phyloP scores from a whole-genome alignment of 2,888 invertebrate genomes.

The Drosophila subsilvestris region DNA sequence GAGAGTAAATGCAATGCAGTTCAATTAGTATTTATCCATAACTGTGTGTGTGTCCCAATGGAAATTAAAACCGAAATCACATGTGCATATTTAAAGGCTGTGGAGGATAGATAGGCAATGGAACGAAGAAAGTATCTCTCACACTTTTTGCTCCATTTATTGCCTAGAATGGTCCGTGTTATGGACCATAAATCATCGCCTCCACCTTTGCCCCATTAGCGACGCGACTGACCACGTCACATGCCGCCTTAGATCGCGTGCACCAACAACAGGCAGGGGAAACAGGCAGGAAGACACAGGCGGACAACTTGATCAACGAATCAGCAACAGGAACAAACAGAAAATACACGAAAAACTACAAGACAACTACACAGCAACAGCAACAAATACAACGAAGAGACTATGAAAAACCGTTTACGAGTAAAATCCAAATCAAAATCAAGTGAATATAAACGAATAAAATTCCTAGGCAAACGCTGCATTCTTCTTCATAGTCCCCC shows the following conservation, averaged over 20 bases:
- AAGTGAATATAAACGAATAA: constrained; percentile 57
- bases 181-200: constrained; percentile 49
- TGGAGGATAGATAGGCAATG: no score
- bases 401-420: constrained; percentile 50
- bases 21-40: constrained; percentile 1
- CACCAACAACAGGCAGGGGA: constrained; percentile 27
- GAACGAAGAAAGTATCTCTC: background rate
- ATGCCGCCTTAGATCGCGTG: constrained; percentile 52
- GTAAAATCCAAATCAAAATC: constrained; percentile 60
- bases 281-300: constrained; percentile 13
- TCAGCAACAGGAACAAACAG: constrained; percentile 4
- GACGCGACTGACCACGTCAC: constrained; percentile 40
- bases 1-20: constrained; percentile 1
- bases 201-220: constrained; percentile 1
- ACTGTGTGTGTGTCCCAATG: background rate
- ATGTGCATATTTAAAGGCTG: background rate
- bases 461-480: constrained; percentile 59
- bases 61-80: background rate
- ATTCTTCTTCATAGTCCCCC: constrained; percentile 15
- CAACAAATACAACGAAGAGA: constrained; percentile 11
- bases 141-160: background rate
- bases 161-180: constrained; percentile 3
- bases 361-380: background rate
- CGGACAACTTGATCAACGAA: constrained; percentile 57
- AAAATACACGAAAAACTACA: constrained; percentile 16